These are phyloP conservation scores for Hemistola chrysoprasaria DNA, from an alignment of 2,888 invertebrate species.

Conservation along the genomic window DNA sequence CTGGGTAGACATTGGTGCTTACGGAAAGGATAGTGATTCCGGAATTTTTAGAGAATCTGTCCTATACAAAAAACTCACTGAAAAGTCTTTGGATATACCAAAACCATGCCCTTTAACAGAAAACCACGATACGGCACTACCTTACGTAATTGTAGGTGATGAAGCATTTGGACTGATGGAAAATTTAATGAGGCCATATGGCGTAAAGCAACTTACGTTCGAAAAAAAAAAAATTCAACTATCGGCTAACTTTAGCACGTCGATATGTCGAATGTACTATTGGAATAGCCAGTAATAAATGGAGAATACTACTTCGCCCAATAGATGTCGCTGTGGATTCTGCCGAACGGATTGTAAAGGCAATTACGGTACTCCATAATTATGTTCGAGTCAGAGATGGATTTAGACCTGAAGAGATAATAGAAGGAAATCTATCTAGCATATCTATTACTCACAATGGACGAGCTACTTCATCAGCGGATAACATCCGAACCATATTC, in stretches of 20 bases:
- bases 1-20: conserved; percentile 19
- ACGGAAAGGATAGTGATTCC: conserved; percentile 18
- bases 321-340: not conserved
- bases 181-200: conserved; percentile 14
- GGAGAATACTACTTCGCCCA: conserved; percentile 2
- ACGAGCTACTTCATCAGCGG: too few species aligned
- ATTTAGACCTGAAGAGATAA: too few species aligned
- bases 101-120: not conserved
- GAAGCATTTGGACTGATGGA: conserved; percentile 1
- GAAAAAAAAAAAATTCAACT: conserved; percentile 26
- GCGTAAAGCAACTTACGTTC: conserved; percentile 9
- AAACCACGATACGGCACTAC: conserved; percentile 2
- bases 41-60: conserved; percentile 12
- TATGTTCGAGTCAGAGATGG: conserved; percentile 7
- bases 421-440: not conserved
- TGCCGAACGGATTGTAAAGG: conserved; percentile 7
- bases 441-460: too few species aligned
- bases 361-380: conserved; percentile 15
- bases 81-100: conserved; percentile 16
- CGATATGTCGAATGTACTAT: conserved; percentile 10
- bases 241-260: conserved; percentile 1
- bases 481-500: too few species aligned
- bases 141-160: conserved; percentile 3
- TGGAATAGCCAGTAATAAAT: conserved; percentile 10
- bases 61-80: conserved; percentile 14